These are phyloP conservation scores for Cladorhizidae sp. DNA, from an alignment of 37 sponge, comb jelly and placozoan species.

Conservation along the genomic window DNA sequence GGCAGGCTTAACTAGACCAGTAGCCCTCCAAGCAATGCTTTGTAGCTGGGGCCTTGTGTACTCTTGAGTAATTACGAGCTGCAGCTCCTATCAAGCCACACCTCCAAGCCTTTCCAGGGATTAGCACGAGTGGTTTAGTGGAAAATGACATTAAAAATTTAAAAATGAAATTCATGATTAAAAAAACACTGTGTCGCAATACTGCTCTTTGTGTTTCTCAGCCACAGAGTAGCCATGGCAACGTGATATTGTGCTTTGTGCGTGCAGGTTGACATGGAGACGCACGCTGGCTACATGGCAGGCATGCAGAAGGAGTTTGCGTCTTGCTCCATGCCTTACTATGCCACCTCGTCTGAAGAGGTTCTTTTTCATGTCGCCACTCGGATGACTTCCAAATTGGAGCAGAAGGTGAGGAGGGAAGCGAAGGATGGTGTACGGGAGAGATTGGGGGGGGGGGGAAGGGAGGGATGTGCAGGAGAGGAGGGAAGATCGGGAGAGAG, in stretches of 20 bases:
- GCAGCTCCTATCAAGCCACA: slow-evolving; percentile 14
- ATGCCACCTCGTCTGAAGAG: slow-evolving; percentile 92
- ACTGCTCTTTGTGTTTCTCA: too few relatives aligned
- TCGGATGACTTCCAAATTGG: slow-evolving; percentile 61
- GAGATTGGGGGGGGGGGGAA: background rate
- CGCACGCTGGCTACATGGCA: slow-evolving; percentile 88
- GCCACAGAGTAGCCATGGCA: background rate
- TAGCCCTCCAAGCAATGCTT: background rate
- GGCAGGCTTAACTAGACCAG: too few relatives aligned
- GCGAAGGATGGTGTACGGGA: background rate
- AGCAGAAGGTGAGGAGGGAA: slow-evolving; percentile 43
- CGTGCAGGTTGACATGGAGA: slow-evolving; percentile 76
- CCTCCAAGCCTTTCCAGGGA: too few relatives aligned
- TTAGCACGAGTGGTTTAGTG: too few relatives aligned
- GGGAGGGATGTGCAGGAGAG: background rate
- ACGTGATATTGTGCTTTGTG: background rate
- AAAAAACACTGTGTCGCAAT: too few relatives aligned
- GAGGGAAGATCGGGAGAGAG: background rate
- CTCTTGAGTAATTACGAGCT: background rate
- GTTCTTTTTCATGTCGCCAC: slow-evolving; percentile 96
- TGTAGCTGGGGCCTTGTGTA: background rate
- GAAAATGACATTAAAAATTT: too few relatives aligned
- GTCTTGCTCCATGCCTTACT: slow-evolving; percentile 82
- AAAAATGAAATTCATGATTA: too few relatives aligned
- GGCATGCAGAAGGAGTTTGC: slow-evolving; percentile 69